Evolutionary conservation across 2,888 invertebrate species (phyloP).

Genomic region (Xylocampa areola): DNA sequence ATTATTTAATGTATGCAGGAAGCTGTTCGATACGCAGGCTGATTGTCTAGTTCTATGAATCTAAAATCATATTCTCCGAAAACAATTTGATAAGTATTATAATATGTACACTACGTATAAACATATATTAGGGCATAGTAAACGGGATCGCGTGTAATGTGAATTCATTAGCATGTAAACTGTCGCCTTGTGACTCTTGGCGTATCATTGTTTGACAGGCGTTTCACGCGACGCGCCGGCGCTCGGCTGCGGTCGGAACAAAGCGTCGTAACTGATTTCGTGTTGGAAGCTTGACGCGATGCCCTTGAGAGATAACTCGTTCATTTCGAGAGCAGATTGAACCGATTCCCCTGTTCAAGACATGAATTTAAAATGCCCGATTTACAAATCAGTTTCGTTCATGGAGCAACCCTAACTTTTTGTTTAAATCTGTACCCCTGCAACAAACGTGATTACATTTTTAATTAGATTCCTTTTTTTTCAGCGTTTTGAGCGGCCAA

Average conservation of each 20-base stretch:
- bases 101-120: background rate
- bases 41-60: background rate
- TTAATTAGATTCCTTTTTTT: conserved; percentile 68
- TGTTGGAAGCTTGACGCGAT: conserved; percentile 66
- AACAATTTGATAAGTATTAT: conserved; percentile 6
- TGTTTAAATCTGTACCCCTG: conserved; percentile 61
- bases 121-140: conserved; percentile 25
- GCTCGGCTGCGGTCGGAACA: conserved; percentile 52
- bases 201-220: conserved; percentile 57
- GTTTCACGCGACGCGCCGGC: conserved; percentile 19
- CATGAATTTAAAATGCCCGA: conserved; percentile 72
- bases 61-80: background rate
- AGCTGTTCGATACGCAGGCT: background rate
- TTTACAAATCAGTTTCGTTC: conserved; percentile 67
- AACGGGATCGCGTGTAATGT: conserved; percentile 34
- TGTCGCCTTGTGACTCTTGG: conserved; percentile 44
- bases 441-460: conserved; percentile 68
- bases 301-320: conserved; percentile 72
- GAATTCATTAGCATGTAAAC: conserved; percentile 56
- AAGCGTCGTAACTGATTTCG: conserved; percentile 71
- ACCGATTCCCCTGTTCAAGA: conserved; percentile 69
- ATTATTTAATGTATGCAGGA: background rate
- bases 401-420: conserved; percentile 59
- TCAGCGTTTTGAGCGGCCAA: conserved; percentile 49
- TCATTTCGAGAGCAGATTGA: conserved; percentile 70